phyloP scores from a whole-genome alignment of 2,113 vertebrate genomes.

The Tyto alba region DNA sequence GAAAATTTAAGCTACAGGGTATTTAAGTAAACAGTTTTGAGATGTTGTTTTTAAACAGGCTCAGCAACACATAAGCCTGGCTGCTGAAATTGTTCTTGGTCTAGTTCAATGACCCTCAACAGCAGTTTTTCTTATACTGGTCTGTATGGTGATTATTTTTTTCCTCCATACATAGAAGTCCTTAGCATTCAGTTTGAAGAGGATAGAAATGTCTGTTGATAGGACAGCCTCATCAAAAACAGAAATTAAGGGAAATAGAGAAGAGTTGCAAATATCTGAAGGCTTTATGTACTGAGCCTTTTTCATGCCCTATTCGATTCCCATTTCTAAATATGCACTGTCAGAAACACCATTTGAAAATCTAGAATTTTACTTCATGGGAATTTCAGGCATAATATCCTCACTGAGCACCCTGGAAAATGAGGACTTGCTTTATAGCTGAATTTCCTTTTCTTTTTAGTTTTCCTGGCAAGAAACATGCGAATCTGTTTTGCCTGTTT shows the following conservation, averaged over 20 bases:
- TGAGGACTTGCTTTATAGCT: background rate
- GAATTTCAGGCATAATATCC: background rate
- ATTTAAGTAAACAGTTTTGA: background rate
- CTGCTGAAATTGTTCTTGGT: background rate
- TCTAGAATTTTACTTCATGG: background rate
- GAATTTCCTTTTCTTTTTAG: background rate
- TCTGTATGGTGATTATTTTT: background rate
- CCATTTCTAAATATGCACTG: background rate
- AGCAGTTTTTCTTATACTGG: background rate
- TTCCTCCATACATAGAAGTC: background rate
- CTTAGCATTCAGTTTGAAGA: background rate
- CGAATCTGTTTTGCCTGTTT: background rate
- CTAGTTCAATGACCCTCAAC: background rate
- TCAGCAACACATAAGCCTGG: background rate
- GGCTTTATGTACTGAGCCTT: background rate
- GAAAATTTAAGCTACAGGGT: background rate
- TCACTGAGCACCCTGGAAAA: background rate
- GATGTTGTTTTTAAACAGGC: background rate
- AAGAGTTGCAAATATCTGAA: background rate
- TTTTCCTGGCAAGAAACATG: background rate
- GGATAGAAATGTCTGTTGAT: background rate
- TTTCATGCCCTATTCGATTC: background rate
- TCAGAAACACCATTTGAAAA: background rate
- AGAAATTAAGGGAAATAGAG: background rate
- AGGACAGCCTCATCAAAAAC: background rate